Conservation (phyloP, 2,797 vertebrate species). For the Sphenopsis melanotis region DNA sequence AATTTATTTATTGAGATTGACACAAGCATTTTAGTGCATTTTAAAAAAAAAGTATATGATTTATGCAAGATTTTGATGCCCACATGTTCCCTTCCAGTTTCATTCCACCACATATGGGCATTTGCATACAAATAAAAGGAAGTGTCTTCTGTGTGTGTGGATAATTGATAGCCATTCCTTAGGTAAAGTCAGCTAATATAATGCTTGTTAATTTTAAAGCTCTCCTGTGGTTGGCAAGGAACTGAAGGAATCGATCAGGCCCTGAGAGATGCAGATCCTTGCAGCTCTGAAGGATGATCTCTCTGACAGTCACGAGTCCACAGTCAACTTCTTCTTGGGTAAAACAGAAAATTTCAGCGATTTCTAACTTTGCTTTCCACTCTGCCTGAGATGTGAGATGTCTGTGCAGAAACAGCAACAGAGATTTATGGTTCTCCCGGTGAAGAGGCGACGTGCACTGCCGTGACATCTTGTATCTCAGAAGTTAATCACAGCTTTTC, state of each 20-base stretch:
- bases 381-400: neutral
- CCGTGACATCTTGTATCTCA: constrained; percentile 40
- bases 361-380: neutral
- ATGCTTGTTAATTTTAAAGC: constrained; percentile 34
- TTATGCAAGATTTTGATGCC: neutral
- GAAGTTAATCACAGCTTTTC: constrained; percentile 65
- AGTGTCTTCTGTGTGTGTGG: neutral
- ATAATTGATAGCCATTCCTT: constrained; percentile 4
- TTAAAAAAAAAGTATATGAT: neutral
- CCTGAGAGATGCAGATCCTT: neutral
- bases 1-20: neutral
- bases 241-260: neutral
- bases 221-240: neutral
- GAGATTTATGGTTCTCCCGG: constrained; percentile 40
- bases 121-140: constrained; percentile 8
- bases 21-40: neutral
- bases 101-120: neutral
- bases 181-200: constrained; percentile 22
- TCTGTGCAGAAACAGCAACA: neutral
- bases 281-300: neutral
- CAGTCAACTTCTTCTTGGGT: neutral
- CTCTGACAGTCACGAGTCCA: neutral
- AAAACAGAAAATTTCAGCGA: neutral
- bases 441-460: neutral
- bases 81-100: neutral